phyloP scores from a whole-genome alignment of 2,888 invertebrate species.

The Papilio gigon region DNA sequence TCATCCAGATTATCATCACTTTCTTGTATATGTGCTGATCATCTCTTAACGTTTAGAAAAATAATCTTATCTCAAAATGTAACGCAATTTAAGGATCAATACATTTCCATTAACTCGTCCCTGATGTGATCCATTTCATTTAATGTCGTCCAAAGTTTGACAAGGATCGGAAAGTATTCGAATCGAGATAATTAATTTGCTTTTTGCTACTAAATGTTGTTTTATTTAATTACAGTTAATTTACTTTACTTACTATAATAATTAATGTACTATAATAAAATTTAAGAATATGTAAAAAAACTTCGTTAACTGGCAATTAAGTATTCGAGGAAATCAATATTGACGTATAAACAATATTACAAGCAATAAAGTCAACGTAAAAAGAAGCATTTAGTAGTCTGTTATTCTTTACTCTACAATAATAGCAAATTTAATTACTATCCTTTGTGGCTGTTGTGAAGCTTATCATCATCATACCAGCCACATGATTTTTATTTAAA shows the following conservation, averaged over 20 bases:
- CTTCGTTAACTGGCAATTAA: not conserved
- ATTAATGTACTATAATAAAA: too few species aligned
- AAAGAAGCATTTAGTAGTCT: too few species aligned
- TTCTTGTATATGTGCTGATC: too few species aligned
- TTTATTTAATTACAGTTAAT: too few species aligned
- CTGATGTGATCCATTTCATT: not conserved
- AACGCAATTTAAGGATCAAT: not conserved
- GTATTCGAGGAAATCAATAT: not conserved
- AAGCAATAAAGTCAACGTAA: too few species aligned
- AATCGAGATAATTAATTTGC: slow-evolving; percentile 1
- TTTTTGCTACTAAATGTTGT: slow-evolving; percentile 9
- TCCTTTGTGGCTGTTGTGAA: too few species aligned
- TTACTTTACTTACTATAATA: not conserved
- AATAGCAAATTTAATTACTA: too few species aligned
- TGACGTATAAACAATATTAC: too few species aligned
- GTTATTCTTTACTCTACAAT: too few species aligned
- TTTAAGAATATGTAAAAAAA: not conserved
- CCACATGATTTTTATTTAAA: too few species aligned
- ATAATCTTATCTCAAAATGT: not conserved
- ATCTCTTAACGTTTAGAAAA: not conserved
- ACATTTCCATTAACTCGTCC: slow-evolving; percentile 4
- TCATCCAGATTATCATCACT: too few species aligned
- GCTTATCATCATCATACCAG: too few species aligned
- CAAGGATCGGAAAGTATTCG: slow-evolving; percentile 11
- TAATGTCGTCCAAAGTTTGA: slow-evolving; percentile 14